Conservation (phyloP, 1,140 invertebrate genomes). For the Psilanteris sp. region DNA sequence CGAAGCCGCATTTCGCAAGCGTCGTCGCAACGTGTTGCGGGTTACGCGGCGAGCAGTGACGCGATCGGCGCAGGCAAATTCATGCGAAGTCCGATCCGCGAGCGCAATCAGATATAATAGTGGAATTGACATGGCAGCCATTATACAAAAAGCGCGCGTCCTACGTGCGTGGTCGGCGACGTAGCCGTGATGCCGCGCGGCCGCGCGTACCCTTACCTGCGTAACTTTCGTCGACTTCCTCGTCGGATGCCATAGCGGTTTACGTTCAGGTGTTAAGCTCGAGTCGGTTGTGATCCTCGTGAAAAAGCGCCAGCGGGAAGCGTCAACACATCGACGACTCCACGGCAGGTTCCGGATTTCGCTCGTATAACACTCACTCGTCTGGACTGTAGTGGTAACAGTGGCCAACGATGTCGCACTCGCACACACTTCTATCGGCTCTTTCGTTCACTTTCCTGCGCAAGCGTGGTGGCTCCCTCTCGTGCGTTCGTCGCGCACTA, state of each 20-base stretch:
- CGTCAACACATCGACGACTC: slow-evolving; percentile 28
- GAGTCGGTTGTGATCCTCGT: background rate
- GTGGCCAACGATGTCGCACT: slow-evolving; percentile 17
- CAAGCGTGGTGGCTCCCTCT: background rate
- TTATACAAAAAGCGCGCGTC: slow-evolving; percentile 77
- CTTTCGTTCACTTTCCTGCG: slow-evolving; percentile 28
- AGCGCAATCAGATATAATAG: slow-evolving; percentile 7
- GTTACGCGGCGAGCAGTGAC: too few species aligned
- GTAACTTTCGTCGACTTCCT: slow-evolving; percentile 88
- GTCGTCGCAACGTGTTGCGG: background rate
- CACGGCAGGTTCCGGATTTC: slow-evolving; percentile 2
- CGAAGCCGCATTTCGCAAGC: background rate
- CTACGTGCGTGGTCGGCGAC: slow-evolving; percentile 62
- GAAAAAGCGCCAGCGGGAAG: slow-evolving; percentile 11
- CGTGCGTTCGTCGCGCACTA: background rate
- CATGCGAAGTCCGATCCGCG: too few species aligned
- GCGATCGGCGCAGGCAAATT: too few species aligned
- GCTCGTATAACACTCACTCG: slow-evolving; percentile 11
- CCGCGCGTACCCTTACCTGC: slow-evolving; percentile 83
- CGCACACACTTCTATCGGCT: background rate
- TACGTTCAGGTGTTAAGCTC: background rate
- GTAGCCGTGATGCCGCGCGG: background rate
- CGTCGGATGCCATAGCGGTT: slow-evolving; percentile 84
- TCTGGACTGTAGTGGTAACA: slow-evolving; percentile 29
- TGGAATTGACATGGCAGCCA: slow-evolving; percentile 75